phyloP scores from a whole-genome alignment of 2,888 invertebrate species.

The Tuberolachnus salignus region DNA sequence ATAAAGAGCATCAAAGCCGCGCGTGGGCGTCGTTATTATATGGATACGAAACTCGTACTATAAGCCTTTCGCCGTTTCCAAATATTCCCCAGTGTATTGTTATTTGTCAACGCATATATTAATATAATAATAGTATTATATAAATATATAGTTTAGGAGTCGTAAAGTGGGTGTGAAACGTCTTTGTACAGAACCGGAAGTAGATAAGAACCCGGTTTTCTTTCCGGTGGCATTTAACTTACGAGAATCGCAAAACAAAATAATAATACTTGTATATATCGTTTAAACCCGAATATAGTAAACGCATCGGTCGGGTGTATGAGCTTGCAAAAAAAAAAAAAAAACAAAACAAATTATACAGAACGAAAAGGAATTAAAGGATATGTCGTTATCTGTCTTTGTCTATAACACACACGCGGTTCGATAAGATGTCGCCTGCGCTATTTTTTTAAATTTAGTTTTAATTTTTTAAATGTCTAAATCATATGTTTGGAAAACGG shows the following conservation, averaged over 20 bases:
- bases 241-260: background rate
- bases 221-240: constrained; percentile 7
- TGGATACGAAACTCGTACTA: background rate
- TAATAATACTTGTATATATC: too few relatives aligned
- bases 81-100: background rate
- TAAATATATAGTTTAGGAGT: constrained; percentile 10
- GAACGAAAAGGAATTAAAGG: too few relatives aligned
- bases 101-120: too few relatives aligned
- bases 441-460: too few relatives aligned
- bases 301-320: background rate
- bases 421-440: too few relatives aligned
- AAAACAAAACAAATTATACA: background rate
- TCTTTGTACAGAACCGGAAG: background rate
- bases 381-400: too few relatives aligned
- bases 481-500: too few relatives aligned
- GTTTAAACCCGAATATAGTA: too few relatives aligned
- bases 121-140: too few relatives aligned
- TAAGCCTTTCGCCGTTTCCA: background rate
- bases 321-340: background rate
- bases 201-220: constrained; percentile 9
- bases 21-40: constrained; percentile 27
- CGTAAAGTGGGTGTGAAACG: background rate
- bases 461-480: too few relatives aligned
- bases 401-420: too few relatives aligned
- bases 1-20: constrained; percentile 3